Conservation (phyloP, 2,113 vertebrate genomes). For the Saccopteryx leptura region DNA sequence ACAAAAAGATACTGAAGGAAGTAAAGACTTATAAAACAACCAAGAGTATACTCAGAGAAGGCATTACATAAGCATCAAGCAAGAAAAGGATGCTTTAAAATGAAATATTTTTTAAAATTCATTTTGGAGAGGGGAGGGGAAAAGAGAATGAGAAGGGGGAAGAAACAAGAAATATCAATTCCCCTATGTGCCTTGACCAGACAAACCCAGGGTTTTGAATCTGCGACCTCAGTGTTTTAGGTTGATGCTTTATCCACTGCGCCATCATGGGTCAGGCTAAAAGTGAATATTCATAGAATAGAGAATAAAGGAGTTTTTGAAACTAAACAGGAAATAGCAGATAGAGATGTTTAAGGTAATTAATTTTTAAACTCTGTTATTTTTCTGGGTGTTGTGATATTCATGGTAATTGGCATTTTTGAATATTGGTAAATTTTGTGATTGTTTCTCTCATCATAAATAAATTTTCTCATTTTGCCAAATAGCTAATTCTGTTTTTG, state of each 20-base stretch:
- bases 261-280: too few species aligned
- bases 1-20: background rate
- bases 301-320: background rate
- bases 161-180: too few species aligned
- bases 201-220: too few species aligned
- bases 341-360: background rate
- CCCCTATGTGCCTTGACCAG: too few species aligned
- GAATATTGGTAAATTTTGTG: conserved; percentile 2
- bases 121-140: too few species aligned
- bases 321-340: conserved; percentile 28
- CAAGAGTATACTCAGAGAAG: background rate
- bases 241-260: too few species aligned
- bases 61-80: background rate
- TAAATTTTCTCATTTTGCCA: background rate
- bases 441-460: conserved; percentile 24
- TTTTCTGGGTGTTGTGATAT: background rate
- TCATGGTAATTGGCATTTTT: background rate
- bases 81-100: background rate
- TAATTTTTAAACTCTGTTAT: background rate
- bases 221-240: too few species aligned
- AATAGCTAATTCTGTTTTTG: background rate
- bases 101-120: background rate
- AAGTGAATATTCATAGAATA: background rate
- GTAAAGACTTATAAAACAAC: background rate
- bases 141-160: too few species aligned